Percentiles rank a stretch among this genome's conserved stretches.
Conservation (phyloP, 1,140 invertebrate species). For the Drosophila nebulosa region DNA sequence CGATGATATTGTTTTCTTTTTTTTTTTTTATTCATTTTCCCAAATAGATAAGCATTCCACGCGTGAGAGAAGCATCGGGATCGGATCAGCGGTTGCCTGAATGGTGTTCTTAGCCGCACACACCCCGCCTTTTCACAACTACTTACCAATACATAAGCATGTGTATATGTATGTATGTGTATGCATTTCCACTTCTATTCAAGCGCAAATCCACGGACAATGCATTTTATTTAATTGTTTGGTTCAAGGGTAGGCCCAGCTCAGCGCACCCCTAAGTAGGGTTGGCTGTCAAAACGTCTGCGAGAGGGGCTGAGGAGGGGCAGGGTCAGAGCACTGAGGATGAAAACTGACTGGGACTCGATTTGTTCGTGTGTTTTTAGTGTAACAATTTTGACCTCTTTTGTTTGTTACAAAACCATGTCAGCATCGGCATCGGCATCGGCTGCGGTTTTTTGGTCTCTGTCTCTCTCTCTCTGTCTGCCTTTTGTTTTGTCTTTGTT, state of each 20-base stretch:
- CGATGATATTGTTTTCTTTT: not conserved
- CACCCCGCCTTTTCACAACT: slow-evolving; percentile 38
- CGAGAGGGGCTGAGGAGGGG: not conserved
- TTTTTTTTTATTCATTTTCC: not conserved
- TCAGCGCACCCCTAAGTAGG: slow-evolving; percentile 54
- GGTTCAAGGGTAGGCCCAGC: slow-evolving; percentile 39
- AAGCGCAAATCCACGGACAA: slow-evolving; percentile 48
- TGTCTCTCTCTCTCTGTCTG: not conserved
- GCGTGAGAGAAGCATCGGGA: slow-evolving; percentile 1
- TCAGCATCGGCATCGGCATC: slow-evolving; percentile 29
- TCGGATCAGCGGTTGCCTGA: slow-evolving; percentile 8
- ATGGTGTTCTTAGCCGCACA: not conserved
- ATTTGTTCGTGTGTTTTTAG: slow-evolving; percentile 33
- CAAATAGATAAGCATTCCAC: slow-evolving; percentile 4
- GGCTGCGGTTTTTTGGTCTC: slow-evolving; percentile 50
- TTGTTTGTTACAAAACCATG: slow-evolving; percentile 53
- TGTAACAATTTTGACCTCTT: slow-evolving; percentile 75
- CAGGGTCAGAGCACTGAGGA: not conserved
- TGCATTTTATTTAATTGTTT: slow-evolving; percentile 57
- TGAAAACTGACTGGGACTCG: not conserved
- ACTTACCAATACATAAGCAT: not conserved
- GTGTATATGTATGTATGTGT: not conserved
- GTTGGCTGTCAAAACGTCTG: slow-evolving; percentile 38
- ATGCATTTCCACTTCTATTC: slow-evolving; percentile 42
- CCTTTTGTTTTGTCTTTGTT: slow-evolving; percentile 27